Base-by-base conservation (phyloP, 1,140 invertebrate genomes). In the Trichomalopsis sarcophagae region DNA sequence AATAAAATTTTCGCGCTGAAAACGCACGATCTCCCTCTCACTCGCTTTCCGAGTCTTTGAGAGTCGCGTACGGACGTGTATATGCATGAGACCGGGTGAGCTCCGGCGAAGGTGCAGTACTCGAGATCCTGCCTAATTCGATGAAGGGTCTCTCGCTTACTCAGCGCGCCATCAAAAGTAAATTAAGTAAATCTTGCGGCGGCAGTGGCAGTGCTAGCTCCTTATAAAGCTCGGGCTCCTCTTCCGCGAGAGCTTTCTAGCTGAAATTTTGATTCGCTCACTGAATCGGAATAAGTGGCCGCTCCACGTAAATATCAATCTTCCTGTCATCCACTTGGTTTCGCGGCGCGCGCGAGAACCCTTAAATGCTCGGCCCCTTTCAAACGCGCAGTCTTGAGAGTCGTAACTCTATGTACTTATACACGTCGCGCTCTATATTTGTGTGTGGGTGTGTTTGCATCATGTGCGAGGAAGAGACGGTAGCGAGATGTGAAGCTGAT, bases 311-410 rank as follows among this genome's bases (percentile, higher is more conserved):
- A 80, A 84, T 68, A 80, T 84, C 77, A 80, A 84, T 84, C 74
- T 84, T 84, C 66, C 76, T 47, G 76, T 79, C 82, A 79, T 79
- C 75, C 74, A 69, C 82, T 77, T 76, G 11, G 40, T 77, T 77
- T 40, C 5, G 21, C 44, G 68, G 33, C 68, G 10, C 27, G 23
- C 23, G 73, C 9, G 73, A 62, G 27, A 66, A n/a, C 2, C 76
- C 75, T 62, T 79, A 84, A 84, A 76, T 84, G 82, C 82, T 69
- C 21, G 21, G 17, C 55, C 33, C 74, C 73, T 77, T 76, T 82
- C 73, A 50, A 50, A 30, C 73, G 14, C 73, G 36, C 36, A 50
- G 33, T 33, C 33, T 76, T 17, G 7, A 44, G 33, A 47, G 14
- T 66, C 21, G 40, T 44, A 36, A 4, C 33, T 44, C 40, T 44